These are phyloP conservation scores for Ectemnius lituratus DNA, from an alignment of 2,888 invertebrate genomes.

Conservation along the genomic window DNA sequence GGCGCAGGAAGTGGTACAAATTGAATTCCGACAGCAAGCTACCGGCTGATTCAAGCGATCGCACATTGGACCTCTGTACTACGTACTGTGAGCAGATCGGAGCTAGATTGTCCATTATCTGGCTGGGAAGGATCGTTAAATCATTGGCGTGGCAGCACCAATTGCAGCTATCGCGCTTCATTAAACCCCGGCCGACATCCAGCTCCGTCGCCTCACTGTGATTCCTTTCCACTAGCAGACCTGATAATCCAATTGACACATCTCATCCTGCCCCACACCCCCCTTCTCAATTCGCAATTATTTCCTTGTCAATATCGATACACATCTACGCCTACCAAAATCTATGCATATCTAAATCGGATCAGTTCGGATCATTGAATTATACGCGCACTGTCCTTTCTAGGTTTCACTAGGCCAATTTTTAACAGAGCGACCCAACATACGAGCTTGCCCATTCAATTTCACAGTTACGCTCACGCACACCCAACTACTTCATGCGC, in stretches of 20 bases:
- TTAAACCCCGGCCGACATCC: conserved; percentile 45
- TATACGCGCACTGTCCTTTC: too few relatives aligned
- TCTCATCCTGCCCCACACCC: too few relatives aligned
- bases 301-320: too few relatives aligned
- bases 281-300: too few relatives aligned
- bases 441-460: too few relatives aligned
- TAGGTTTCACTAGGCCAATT: too few relatives aligned
- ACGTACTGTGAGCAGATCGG: conserved; percentile 10
- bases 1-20: conserved; percentile 61
- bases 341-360: too few relatives aligned
- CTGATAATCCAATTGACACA: conserved; percentile 34
- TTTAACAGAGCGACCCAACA: too few relatives aligned
- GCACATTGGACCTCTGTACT: conserved; percentile 30
- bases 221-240: conserved; percentile 2
- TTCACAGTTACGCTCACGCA: too few relatives aligned
- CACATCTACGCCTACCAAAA: too few relatives aligned
- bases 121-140: conserved; percentile 57
- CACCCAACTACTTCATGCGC: too few relatives aligned
- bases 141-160: conserved; percentile 53
- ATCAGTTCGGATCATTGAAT: too few relatives aligned
- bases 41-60: conserved; percentile 65
- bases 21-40: conserved; percentile 67
- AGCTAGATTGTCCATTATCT: conserved; percentile 53
- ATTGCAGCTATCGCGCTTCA: conserved; percentile 56
- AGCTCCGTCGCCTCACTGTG: conserved; percentile 13